Base-by-base conservation (phyloP, 1,140 invertebrate species). In the Augochlora pura region DNA sequence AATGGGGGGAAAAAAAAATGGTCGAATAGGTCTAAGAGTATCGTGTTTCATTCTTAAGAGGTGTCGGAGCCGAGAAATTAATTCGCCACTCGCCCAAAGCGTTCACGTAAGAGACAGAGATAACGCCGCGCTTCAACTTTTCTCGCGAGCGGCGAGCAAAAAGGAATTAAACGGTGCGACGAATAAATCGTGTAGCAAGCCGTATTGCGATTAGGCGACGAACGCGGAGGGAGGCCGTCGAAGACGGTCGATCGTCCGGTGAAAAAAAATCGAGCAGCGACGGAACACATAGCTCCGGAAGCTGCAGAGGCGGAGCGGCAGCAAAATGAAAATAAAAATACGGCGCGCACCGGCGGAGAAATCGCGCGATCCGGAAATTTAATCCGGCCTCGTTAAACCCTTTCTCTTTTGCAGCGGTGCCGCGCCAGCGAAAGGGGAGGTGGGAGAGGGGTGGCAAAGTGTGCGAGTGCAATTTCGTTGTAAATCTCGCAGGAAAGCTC, bases 391-490 rank as follows among this genome's bases (percentile, higher is more conserved):
- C 71, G 71, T 75, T 54, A 52, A 67, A 62, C 62, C 52, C 27
- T 66, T 65, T 63, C 63, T 57, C 32, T 67, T 75, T 57, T 63
- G 59, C 25, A n/a, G 6, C n/a, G 8, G 32, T 46, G 42, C 42
- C 63, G 60, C 18, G 52, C 16, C 23, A 27, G 16, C 32, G 32
- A 16, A n/a, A 2, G 7, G 6, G 39, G 18, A 77, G 32, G 67
- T 0, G 6, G 39, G 18, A 77, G 32, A 62, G 65, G 66, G 57
- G 25, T 27, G 25, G 75, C 38, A 39, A 42, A 64, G 74, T 27
- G 14, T 67, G 77, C 71, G 59, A 64, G 66, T 70, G 80, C 75
- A 81, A 81, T 81, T 81, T 77, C 75, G 80, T 82, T 82, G 80
- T 82, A 82, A 82, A 82, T 82, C 80, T 82, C 76, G 76, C 42